phyloP scores from a whole-genome alignment of 2,797 vertebrate species.

The Brotula barbata region DNA sequence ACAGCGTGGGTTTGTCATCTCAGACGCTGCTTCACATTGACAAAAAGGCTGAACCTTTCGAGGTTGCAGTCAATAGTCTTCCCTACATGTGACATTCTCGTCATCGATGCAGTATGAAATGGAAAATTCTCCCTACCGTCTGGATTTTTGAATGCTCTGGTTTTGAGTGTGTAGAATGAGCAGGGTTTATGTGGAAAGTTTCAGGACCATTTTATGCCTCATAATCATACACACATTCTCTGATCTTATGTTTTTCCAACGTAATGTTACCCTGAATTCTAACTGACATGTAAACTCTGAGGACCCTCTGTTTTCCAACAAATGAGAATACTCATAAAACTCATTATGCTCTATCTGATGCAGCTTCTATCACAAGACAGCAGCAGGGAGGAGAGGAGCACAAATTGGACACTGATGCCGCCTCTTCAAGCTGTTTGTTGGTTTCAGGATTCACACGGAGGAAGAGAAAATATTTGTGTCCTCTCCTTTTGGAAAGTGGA shows the following conservation, averaged over 20 bases:
- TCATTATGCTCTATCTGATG: conserved; percentile 11
- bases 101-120: conserved; percentile 18
- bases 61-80: conserved; percentile 26
- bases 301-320: conserved; percentile 1
- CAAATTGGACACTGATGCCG: background rate
- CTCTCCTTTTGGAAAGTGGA: conserved; percentile 18
- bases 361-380: conserved; percentile 24
- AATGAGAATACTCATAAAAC: conserved; percentile 23
- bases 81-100: conserved; percentile 26
- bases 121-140: conserved; percentile 11
- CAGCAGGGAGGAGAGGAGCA: background rate
- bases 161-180: conserved; percentile 12
- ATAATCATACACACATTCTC: conserved; percentile 5
- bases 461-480: conserved; percentile 37
- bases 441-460: conserved; percentile 18
- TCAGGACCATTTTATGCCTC: conserved; percentile 16
- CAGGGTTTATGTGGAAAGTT: conserved; percentile 9
- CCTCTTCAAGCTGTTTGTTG: conserved; percentile 1
- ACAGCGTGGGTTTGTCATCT: conserved; percentile 3
- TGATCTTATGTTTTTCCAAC: conserved; percentile 2
- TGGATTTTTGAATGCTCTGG: conserved; percentile 17
- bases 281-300: conserved; percentile 10
- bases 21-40: background rate
- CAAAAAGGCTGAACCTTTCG: too few relatives aligned
- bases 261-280: background rate